Evolutionary conservation across 2,113 vertebrate genomes (phyloP), one percentile per base, ranked within the genome.

Genomic region (Ptyas mucosa): DNA sequence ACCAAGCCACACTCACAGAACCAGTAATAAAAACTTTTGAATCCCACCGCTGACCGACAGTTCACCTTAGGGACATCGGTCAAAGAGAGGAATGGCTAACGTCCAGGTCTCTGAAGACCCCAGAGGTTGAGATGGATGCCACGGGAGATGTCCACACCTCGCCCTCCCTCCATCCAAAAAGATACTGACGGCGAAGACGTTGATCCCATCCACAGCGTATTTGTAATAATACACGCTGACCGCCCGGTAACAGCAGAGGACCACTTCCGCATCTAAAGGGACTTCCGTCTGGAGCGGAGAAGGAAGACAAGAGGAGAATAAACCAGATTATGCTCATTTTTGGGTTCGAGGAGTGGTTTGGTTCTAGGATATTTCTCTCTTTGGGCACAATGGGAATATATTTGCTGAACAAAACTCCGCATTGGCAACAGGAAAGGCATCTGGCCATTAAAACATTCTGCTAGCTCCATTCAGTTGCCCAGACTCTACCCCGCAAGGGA

Each of bases 211-310:
- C 87, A 98, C 96, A 0, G 98, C 93, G 29, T 98, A 98, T 88
- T 98, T 99, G 97, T 98, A 98, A 95, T 98, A 98, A 96, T 98
- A 98, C 91, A 98, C 94, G 88, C 99, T 99, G 58, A 98, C 93
- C 0, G 98, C 98, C 0, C 92, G 96, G 92, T 98, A 97, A 94
- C 98, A 98, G 97, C 97, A 98, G 6, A 98, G 95, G 51, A 98
- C 86, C 58, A 95, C 94, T 81, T 96, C 96, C 0, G 89, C 97
- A 93, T 97, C 96, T 96, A 81, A 86, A 1, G 95, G 98, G 91
- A 92, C 96, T 94, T 94, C 94, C 0, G 94, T 94, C 98, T 98
- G 95, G 21, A 88, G 39, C 12, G 0, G 23, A 46, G 69, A 29
- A 34, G 7, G 8, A 0, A 39, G 20, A 88, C 43, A 0, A 88